These are phyloP conservation scores for Nothoprocta pentlandii DNA, from an alignment of 2,113 vertebrate genomes.

Conservation along the genomic window DNA sequence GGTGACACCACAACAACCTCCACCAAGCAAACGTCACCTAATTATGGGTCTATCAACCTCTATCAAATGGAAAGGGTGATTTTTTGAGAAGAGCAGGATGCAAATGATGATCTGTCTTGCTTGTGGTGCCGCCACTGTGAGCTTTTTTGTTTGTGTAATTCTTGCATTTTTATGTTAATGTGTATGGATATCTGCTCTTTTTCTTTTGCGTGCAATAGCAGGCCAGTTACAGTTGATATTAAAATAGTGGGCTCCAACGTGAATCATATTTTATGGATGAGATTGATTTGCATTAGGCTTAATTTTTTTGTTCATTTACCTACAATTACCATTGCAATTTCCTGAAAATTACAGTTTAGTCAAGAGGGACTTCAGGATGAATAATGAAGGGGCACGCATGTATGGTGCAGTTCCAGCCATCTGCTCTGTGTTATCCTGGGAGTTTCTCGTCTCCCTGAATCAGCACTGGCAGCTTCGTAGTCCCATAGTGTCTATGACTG, in stretches of 20 bases:
- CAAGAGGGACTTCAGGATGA: conserved; percentile 49
- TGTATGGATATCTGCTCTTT: background rate
- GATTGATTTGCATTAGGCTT: conserved; percentile 42
- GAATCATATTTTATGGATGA: conserved; percentile 48
- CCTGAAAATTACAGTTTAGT: conserved; percentile 62
- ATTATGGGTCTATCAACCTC: conserved; percentile 1
- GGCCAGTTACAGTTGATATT: background rate
- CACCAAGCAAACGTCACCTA: background rate
- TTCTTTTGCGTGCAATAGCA: background rate
- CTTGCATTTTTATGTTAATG: background rate
- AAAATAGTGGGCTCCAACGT: background rate
- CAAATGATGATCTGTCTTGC: background rate
- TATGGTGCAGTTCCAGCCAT: conserved; percentile 29
- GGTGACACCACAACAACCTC: conserved; percentile 23
- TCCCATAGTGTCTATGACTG: background rate
- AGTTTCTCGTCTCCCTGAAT: background rate
- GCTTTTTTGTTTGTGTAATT: background rate
- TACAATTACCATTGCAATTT: conserved; percentile 62
- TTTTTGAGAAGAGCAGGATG: background rate
- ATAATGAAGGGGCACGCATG: conserved; percentile 34
- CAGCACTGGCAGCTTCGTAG: background rate
- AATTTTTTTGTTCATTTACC: conserved; percentile 40
- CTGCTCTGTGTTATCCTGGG: conserved; percentile 39
- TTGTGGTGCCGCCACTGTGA: background rate
- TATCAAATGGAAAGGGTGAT: background rate